Base-by-base conservation (phyloP, 2,888 invertebrate genomes). In the Diarsia dahlii region DNA sequence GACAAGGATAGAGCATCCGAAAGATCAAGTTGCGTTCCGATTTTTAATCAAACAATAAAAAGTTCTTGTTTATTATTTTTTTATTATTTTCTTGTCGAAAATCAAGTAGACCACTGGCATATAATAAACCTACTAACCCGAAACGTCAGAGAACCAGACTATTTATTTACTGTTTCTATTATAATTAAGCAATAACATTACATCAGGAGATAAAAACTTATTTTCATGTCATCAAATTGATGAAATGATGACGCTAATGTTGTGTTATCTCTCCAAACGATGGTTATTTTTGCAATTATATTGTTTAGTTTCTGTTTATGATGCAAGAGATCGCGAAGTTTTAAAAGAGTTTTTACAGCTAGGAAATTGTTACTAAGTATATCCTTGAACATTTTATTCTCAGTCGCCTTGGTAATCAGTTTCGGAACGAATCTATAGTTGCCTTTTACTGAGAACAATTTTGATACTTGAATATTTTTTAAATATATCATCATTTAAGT, bases 391-490 rank as follows among this genome's bases (percentile, higher is more conserved):
- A 45, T 45, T 50, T 45, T 34, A 4, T 45, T 9, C 39, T 9
- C 39, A 28, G 2, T 1, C 13, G 2, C 3, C 15, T 13, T 52
- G 6, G 20, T 56, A 34, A 66, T 75, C 28, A 58, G 69, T 86
- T 84, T 84, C 76, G 74, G 85, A 85, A 85, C 70, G 74, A 12
- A 69, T 60, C 46, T 72, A 28, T 64, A 81, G 56, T 72, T 39
- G 10, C 1, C 5, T 65, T 15, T 39, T 78, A 39, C 46, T 5
- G 79, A 84, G 71, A 73, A 50, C n/a, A 9, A 34, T 89, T 71
- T 91, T 92, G 91, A 90, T 91, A 90, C 85, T 91, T 90, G 60
- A 58, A 46, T 58, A 9, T 48, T 50, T 70, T 48, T 74, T 28
- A 50, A 12, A n/a, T 6, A 9, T 56, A 2, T n/a, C 20, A 20